A percentile compares a stretch with the other conserved stretches of the same genome.
phyloP scores from a whole-genome alignment of 2,113 vertebrate genomes.

The Suricata suricatta region DNA sequence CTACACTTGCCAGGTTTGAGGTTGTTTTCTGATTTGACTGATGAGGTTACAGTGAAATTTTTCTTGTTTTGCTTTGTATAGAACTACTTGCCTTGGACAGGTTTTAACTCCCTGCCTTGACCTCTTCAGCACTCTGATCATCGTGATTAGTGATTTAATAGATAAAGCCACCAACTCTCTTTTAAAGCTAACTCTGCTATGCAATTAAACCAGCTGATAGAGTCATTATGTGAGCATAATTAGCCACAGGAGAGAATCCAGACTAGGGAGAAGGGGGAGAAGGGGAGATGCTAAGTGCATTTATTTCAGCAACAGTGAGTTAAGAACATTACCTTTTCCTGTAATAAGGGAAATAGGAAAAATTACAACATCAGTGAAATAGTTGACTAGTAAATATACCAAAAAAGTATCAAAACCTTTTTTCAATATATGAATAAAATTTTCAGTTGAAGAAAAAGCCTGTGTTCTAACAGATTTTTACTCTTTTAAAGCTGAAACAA shows the following conservation, averaged over 20 bases:
- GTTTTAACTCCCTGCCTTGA: neutral
- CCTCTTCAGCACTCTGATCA: neutral
- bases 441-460: neutral
- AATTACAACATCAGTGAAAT: neutral
- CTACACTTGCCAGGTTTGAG: neutral
- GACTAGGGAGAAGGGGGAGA: neutral
- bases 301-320: neutral
- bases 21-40: neutral
- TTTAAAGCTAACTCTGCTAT: neutral
- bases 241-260: neutral
- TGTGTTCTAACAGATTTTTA: neutral
- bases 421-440: neutral
- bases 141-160: neutral
- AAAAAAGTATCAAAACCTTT: neutral
- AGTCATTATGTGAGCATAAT: neutral
- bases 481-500: neutral
- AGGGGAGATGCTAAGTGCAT: neutral
- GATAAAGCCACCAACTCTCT: neutral
- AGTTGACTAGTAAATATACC: neutral
- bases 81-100: neutral
- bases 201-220: neutral
- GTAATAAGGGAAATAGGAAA: neutral
- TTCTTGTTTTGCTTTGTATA: neutral
- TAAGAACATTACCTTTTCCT: neutral
- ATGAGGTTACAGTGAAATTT: neutral